Evolutionary conservation across 1,140 invertebrate genomes (phyloP), one percentile per base, ranked within the genome.

Genomic region (Vollenhovia emeryi): DNA sequence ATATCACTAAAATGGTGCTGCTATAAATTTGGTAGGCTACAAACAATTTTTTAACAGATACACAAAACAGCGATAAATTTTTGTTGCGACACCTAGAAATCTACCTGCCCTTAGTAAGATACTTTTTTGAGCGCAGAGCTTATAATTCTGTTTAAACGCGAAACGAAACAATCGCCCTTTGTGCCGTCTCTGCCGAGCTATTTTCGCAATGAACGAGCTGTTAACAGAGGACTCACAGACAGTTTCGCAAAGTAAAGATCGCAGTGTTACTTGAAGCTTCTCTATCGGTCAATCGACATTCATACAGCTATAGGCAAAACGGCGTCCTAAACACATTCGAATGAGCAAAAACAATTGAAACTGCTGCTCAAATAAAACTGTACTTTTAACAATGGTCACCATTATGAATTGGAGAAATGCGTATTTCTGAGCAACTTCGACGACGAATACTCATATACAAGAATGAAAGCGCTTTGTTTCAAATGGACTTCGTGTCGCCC

Each of bases 111-210:
- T n/a, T n/a, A n/a, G n/a, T n/a, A n/a, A n/a, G n/a, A n/a, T n/a
- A n/a, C n/a, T n/a, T n/a, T n/a, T n/a, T n/a, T n/a, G n/a, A n/a
- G n/a, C n/a, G n/a, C n/a, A n/a, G 43, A 43, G 33, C 33, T 79
- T 13, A 30, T 59, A 79, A 79, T 52, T 52, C 45, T 78, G 40
- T 21, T 62, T 27, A n/a, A 78, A 64, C 43, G n/a, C 36, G 30
- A 64, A 78, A 78, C 30, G 43, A 21, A 78, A 78, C 50, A 52
- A 43, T 36, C 60, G 21, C 43, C n/a, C n/a, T 78, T 78, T 50
- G 59, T 62, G 27, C 40, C n/a, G 64, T 62, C 52, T 40, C 33
- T 27, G 40, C 7, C n/a, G 30, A 66, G n/a, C 24, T 50, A 78
- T n/a, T 52, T 78, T 66, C 27, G 30, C 30, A 36, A 66, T 66